A percentile compares a stretch with the other conserved stretches of the same genome.
phyloP scores from a whole-genome alignment of 2,113 vertebrate species.

The Myodes glareolus region DNA sequence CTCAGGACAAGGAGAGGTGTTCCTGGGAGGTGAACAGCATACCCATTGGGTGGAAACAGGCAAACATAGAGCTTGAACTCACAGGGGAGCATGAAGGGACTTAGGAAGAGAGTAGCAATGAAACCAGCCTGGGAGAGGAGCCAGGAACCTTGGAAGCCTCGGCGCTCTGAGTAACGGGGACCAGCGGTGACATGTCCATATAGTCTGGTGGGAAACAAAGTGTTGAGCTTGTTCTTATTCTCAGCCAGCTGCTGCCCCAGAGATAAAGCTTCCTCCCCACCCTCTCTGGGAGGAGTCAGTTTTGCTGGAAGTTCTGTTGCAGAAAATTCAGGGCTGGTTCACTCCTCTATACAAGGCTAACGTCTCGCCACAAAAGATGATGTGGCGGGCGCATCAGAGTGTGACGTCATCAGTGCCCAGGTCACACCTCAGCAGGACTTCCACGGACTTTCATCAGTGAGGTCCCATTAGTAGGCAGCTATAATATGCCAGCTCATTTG shows the following conservation, averaged over 20 bases:
- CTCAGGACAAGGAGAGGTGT: background rate
- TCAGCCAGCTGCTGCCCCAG: accelerated
- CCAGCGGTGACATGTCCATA: background rate
- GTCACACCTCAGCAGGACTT: slow-evolving; percentile 40
- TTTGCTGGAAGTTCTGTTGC: background rate
- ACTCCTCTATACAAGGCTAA: slow-evolving; percentile 31
- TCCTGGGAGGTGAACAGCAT: background rate
- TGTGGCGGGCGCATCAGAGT: slow-evolving; percentile 9
- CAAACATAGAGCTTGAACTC: background rate
- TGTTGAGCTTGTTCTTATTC: background rate
- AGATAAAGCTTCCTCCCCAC: background rate
- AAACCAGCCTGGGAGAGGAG: background rate
- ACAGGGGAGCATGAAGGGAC: background rate
- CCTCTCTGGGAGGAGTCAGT: background rate
- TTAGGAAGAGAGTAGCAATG: background rate
- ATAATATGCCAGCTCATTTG: slow-evolving; percentile 57
- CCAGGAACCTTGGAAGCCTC: background rate
- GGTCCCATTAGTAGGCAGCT: slow-evolving; percentile 47
- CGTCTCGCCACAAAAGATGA: slow-evolving; percentile 28
- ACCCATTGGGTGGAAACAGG: background rate
- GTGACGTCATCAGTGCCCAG: slow-evolving; percentile 3
- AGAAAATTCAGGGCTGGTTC: slow-evolving; percentile 61
- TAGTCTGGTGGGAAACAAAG: slow-evolving; percentile 12
- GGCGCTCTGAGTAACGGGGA: no score
- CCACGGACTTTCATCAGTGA: slow-evolving; percentile 56